Percentiles rank a stretch among this genome's conserved stretches.
These are phyloP conservation scores for Aphelocoma coerulescens DNA, from an alignment of 2,113 vertebrate species.

Conservation along the genomic window DNA sequence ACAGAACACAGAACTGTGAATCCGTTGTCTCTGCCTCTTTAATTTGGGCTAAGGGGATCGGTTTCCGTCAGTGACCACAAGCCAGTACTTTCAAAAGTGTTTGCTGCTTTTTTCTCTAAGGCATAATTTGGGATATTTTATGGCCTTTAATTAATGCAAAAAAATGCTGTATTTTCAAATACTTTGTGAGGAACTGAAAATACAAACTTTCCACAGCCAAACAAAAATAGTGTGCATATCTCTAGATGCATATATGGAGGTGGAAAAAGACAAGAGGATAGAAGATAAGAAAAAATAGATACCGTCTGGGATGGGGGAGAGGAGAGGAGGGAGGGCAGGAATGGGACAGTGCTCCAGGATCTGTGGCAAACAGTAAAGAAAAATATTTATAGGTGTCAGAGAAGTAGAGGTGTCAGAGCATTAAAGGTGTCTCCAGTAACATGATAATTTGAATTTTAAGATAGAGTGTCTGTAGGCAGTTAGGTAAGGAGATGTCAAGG, in stretches of 20 bases:
- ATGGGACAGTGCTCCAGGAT: neutral
- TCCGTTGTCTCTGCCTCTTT: neutral
- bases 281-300: neutral
- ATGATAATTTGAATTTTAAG: neutral
- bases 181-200: neutral
- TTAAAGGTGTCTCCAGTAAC: neutral
- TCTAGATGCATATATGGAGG: neutral
- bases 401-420: neutral
- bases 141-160: neutral
- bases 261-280: neutral
- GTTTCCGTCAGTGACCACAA: neutral
- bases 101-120: neutral
- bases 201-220: neutral
- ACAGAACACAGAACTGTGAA: neutral
- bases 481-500: neutral
- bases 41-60: neutral
- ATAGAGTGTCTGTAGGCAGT: neutral
- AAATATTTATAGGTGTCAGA: neutral
- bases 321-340: neutral
- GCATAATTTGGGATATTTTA: neutral
- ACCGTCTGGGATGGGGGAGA: neutral
- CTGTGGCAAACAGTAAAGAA: neutral
- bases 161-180: neutral
- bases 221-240: neutral
- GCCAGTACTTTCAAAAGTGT: neutral